These are phyloP conservation scores for Echinarachnius parma DNA, from an alignment of 53 echinoderm and acorn worm genomes.

Conservation along the genomic window DNA sequence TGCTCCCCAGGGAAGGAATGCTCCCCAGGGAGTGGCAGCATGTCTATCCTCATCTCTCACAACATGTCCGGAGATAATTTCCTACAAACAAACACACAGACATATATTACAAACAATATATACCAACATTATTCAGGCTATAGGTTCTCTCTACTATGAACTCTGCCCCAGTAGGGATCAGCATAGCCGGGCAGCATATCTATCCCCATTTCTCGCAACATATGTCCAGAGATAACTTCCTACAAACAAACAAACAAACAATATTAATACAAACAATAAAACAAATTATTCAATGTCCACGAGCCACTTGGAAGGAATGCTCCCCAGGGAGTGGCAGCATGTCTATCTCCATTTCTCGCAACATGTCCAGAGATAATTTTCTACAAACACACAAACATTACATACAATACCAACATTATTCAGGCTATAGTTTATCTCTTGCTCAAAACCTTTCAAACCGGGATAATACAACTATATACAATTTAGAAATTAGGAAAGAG, in stretches of 20 bases:
- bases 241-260: no score
- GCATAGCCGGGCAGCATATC: slow-evolving; percentile 91
- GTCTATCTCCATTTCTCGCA: slow-evolving; percentile 62
- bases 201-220: slow-evolving; percentile 72
- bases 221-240: slow-evolving; percentile 29
- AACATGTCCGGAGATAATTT: slow-evolving; percentile 40
- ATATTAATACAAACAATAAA: no score
- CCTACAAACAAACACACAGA: neutral
- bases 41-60: slow-evolving; percentile 81
- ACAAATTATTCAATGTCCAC: no score
- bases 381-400: slow-evolving; percentile 1
- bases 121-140: no score
- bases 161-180: slow-evolving; percentile 82
- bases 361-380: slow-evolving; percentile 28
- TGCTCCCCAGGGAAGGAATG: slow-evolving; percentile 74
- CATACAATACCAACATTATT: neutral
- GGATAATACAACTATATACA: no score
- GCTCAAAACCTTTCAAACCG: no score
- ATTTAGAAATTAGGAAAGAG: no score
- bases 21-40: slow-evolving; percentile 87
- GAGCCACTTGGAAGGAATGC: no score
- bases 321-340: no score
- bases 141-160: no score
- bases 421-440: no score
- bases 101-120: no score